phyloP scores from a whole-genome alignment of 2,888 invertebrate genomes.

The Diplazon laetatorius region DNA sequence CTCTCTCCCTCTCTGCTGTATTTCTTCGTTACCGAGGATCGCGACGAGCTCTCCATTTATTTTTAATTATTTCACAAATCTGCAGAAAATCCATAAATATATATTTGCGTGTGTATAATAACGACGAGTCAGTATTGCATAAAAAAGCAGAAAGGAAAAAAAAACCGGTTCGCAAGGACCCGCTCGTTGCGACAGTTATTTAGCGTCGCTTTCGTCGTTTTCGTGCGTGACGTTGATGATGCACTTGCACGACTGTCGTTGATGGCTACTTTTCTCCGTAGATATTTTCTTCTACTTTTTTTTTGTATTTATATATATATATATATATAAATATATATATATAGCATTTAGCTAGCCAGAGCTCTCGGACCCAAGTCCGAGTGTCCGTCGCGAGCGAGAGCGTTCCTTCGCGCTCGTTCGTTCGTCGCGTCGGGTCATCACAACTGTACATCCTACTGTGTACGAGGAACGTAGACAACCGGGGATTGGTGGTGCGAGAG shows the following conservation, averaged over 20 bases:
- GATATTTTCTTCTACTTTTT: no score
- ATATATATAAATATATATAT: background rate
- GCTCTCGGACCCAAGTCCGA: constrained; percentile 29
- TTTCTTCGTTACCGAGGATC: background rate
- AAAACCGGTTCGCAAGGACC: constrained; percentile 6
- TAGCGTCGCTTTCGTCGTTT: constrained; percentile 9
- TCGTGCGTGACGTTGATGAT: constrained; percentile 22
- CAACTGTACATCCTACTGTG: constrained; percentile 71
- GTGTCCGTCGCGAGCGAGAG: constrained; percentile 14
- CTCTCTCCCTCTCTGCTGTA: background rate
- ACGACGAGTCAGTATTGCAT: background rate
- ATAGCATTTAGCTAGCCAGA: constrained; percentile 23
- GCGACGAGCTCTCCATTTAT: background rate
- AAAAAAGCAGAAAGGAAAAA: no score
- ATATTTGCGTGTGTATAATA: background rate
- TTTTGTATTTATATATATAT: background rate
- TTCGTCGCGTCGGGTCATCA: constrained; percentile 69
- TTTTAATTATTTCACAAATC: constrained; percentile 7
- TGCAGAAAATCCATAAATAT: background rate
- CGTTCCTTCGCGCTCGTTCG: constrained; percentile 25
- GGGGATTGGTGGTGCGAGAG: constrained; percentile 51
- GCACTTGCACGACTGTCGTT: constrained; percentile 22
- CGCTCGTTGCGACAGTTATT: constrained; percentile 22
- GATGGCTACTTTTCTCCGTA: background rate
- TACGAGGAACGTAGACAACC: constrained; percentile 45